Conservation (phyloP, 2,888 invertebrate genomes). For the Microctonus hyperodae region DNA sequence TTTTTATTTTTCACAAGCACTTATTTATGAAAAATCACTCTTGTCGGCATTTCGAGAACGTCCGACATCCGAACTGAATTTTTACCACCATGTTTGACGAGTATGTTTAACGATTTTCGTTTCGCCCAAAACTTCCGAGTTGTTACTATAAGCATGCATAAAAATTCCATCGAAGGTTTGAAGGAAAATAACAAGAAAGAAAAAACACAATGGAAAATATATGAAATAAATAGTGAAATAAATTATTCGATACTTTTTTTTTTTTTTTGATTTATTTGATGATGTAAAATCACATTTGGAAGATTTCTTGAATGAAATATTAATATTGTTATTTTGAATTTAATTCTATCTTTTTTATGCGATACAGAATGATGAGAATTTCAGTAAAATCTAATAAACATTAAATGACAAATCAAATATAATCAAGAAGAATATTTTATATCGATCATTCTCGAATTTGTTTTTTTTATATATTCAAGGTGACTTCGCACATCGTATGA, state of each 20-base stretch:
- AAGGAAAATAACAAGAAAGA: neutral
- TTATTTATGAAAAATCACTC: neutral
- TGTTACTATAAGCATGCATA: neutral
- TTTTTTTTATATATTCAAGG: neutral
- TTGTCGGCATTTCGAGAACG: neutral
- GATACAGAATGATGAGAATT: too few species aligned
- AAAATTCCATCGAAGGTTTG: too few species aligned
- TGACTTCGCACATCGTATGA: neutral
- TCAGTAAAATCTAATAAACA: neutral
- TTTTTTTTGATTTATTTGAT: neutral
- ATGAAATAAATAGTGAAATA: neutral
- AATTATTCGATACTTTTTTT: neutral
- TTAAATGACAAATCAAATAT: neutral
- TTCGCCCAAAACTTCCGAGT: neutral
- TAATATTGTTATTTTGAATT: too few species aligned
- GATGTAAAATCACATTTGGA: neutral
- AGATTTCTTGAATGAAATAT: too few species aligned
- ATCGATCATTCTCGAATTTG: conserved; percentile 9
- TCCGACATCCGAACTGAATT: neutral
- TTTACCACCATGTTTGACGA: neutral
- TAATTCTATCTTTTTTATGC: too few species aligned
- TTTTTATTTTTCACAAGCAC: neutral
- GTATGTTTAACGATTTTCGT: neutral
- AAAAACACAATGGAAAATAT: neutral
- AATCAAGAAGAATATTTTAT: conserved; percentile 1